Evolutionary conservation across 2,113 vertebrate species (phyloP).

Genomic region (Paradoxurus hermaphroditus): DNA sequence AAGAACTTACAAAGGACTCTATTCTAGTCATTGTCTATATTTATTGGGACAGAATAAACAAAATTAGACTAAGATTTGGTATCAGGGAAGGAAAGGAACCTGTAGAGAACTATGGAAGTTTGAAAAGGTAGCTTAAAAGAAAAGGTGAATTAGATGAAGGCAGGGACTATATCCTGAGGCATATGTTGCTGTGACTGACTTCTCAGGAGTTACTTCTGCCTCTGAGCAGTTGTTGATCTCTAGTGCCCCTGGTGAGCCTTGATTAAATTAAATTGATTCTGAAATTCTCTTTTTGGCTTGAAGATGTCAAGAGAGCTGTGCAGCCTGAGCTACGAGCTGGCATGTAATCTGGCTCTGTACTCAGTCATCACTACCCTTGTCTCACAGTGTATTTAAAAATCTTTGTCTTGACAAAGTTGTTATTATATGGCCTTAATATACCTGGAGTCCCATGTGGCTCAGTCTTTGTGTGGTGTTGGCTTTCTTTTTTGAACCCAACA

Average conservation of each 20-base stretch:
- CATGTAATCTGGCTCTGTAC: background rate
- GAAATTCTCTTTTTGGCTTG: background rate
- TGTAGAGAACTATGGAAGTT: background rate
- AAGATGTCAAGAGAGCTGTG: background rate
- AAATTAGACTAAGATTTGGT: background rate
- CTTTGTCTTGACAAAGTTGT: background rate
- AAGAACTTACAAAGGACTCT: background rate
- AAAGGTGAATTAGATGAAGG: background rate
- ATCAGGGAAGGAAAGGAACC: background rate
- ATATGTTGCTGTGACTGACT: background rate
- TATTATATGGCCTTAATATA: background rate
- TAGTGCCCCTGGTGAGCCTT: background rate
- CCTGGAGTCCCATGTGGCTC: background rate
- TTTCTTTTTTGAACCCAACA: constrained; percentile 18
- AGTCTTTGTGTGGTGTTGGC: background rate
- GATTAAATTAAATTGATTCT: constrained; percentile 9
- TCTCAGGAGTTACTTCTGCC: background rate
- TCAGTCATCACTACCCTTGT: background rate
- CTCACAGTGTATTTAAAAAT: background rate
- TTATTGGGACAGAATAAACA: background rate
- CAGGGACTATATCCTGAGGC: background rate
- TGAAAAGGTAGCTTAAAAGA: background rate
- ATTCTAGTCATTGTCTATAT: background rate
- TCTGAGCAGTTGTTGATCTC: constrained; percentile 11
- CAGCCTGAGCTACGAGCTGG: background rate